Base-by-base conservation (phyloP, 2,797 vertebrate genomes). In the Sebastes baramenuke region DNA sequence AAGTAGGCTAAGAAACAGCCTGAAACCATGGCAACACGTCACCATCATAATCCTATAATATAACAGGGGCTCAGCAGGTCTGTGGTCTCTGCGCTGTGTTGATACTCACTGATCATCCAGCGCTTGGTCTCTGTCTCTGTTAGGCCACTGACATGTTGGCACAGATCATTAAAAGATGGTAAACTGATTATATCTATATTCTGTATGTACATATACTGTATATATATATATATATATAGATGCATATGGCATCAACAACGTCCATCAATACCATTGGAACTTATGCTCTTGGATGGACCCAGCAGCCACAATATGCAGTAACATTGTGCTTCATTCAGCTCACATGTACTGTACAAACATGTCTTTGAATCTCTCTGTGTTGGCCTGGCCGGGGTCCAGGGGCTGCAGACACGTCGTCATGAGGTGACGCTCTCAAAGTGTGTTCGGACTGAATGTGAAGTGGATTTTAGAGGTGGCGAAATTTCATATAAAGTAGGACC, bases 21-120 rank as follows among this genome's bases (percentile, higher is more conserved):
- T 82, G 92, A 88, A 90, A 90, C 92, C 91, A 92, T 92, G 91
- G 92, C 85, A 93, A 93, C 92, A 74, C 60, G 75, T 84, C 80
- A 64, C 66, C 67, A 36, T 81, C 88, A 60, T 81, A 80, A 77
- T 87, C 92, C 91, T 84, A 83, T 79, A 79, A 86, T 89, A 79
- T 79, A 87, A 58, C 77, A n/a, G 84, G 75, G 72, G 77, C 89
- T 82, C 90, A 83, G 89, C 89, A 81, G 88, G 88, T 89, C 87
- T 67, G 79, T 42, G 79, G 71, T 85, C 85, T 82, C 42, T 46
- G 82, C 3, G 58, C 56, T 64, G 76, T 46, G 82, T 82, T 87
- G 60, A 38, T 20, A 20, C 80, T 83, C 82, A 34, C 60, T 90
- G 80, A 87, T 88, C 78, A 80, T 65, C 59, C 24, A 4, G 24